phyloP scores from a whole-genome alignment of 2,797 vertebrate species.

The Silurus lanzhouensis region DNA sequence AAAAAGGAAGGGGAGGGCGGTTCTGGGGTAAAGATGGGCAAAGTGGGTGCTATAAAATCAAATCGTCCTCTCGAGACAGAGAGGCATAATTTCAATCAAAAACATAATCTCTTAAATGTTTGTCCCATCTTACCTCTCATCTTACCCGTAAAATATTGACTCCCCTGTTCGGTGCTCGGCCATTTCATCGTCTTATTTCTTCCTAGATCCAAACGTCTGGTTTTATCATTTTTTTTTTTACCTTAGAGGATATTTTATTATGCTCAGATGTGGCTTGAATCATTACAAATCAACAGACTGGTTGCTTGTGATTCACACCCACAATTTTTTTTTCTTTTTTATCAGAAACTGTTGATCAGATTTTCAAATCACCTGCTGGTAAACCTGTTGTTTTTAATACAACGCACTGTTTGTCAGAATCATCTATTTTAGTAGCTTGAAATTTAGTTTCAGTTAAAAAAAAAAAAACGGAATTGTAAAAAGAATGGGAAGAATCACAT shows the following conservation, averaged over 20 bases:
- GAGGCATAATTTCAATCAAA: conserved; percentile 77
- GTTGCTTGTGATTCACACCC: conserved; percentile 9
- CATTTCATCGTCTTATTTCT: background rate
- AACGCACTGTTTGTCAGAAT: background rate
- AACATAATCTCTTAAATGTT: conserved; percentile 79
- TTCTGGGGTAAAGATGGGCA: too few relatives aligned
- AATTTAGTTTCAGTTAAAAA: background rate
- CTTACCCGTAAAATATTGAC: conserved; percentile 65
- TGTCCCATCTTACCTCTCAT: conserved; percentile 77
- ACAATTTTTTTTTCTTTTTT: background rate
- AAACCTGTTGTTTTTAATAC: conserved; percentile 12
- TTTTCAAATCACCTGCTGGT: background rate
- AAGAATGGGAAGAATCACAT: too few relatives aligned
- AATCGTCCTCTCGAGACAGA: conserved; percentile 67
- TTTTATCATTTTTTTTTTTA: background rate
- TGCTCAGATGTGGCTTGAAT: conserved; percentile 9
- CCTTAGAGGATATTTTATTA: conserved; percentile 5
- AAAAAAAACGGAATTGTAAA: too few relatives aligned
- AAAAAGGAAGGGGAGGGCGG: background rate
- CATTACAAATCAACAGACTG: conserved; percentile 12
- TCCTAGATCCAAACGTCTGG: background rate
- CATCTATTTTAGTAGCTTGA: background rate
- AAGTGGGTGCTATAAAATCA: conserved; percentile 53
- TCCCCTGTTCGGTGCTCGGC: background rate
- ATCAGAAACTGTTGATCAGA: background rate